Conservation (phyloP, 2,797 vertebrate species). For the Saxicola maurus region DNA sequence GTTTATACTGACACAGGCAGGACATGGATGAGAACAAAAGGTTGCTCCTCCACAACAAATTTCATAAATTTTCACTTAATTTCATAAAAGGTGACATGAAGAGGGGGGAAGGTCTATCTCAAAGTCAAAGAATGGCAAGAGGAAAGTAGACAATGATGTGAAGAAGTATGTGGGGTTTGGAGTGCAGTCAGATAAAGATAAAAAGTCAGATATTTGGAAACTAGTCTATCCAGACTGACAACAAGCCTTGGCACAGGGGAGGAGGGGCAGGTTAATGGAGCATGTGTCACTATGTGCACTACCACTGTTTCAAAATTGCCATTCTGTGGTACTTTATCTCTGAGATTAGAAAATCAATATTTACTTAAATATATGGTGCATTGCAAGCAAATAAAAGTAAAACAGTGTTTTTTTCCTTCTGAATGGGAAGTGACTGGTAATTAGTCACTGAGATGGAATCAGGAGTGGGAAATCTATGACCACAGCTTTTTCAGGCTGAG, state of each 20-base stretch:
- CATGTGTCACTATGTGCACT: background rate
- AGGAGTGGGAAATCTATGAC: background rate
- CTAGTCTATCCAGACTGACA: background rate
- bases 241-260: background rate
- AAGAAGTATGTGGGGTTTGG: background rate
- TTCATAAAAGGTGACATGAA: background rate
- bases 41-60: background rate
- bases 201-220: background rate
- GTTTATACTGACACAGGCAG: background rate
- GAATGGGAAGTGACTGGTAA: slow-evolving; percentile 3
- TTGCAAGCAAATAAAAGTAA: slow-evolving; percentile 41
- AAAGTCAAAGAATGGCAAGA: background rate
- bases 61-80: no score
- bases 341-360: slow-evolving; percentile 54
- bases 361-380: slow-evolving; percentile 45
- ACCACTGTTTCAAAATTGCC: background rate
- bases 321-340: slow-evolving; percentile 30
- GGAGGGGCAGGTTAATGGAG: background rate
- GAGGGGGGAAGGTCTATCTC: background rate
- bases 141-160: background rate
- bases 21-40: background rate
- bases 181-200: background rate
- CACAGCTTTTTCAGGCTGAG: background rate
- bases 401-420: background rate
- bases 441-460: slow-evolving; percentile 22